Base-by-base conservation (phyloP, 2,797 vertebrate genomes). In the Loris lydekkerianus region DNA sequence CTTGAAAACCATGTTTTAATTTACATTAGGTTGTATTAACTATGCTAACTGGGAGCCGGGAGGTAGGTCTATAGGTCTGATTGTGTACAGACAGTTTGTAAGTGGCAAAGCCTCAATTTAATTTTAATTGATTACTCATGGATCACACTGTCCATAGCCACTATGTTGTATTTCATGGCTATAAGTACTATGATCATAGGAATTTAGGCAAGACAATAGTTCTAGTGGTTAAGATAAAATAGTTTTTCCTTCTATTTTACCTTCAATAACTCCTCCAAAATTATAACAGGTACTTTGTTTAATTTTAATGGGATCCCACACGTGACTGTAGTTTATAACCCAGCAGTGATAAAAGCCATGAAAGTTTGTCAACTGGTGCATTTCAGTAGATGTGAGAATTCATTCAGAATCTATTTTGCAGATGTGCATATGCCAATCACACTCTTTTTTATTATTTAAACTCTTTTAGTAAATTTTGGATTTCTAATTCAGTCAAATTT, bases 41-140 rank as follows among this genome's bases (percentile, higher is more conserved):
- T 81, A 23, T 90, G 82, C 87, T 60, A 61, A 40, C n/a, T 56
- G 4, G 37, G 7, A 4, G 9, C 5, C 7, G 58, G 18, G 25
- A 21, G 37, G 34, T 8, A 49, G 56, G 31, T 60, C 31, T 4
- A 10, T 29, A 10, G 69, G 17, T 21, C 21, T 43, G 10, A 58
- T n/a, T 80, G 7, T 53, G 20, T 75, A 29, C 61, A 69, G 60
- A 49, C 73, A 92, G 23, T 81, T 89, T 85, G 29, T 43, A 75
- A 85, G 25, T 94, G 37, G 31, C 49, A 70, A 73, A 76, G 14
- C 37, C 6, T 65, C 29, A 29, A 65, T 69, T 75, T 85, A 27
- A 84, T 69, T 95, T 94, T 46, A 86, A 83, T 69, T 60, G 53
- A 60, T 86, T 61, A 92, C 3, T 63, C 5, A 86, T 49, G 13